Percentiles rank a stretch among this genome's conserved stretches.
phyloP scores from a whole-genome alignment of 2,888 invertebrate species.

The Ptychoptera contaminata region DNA sequence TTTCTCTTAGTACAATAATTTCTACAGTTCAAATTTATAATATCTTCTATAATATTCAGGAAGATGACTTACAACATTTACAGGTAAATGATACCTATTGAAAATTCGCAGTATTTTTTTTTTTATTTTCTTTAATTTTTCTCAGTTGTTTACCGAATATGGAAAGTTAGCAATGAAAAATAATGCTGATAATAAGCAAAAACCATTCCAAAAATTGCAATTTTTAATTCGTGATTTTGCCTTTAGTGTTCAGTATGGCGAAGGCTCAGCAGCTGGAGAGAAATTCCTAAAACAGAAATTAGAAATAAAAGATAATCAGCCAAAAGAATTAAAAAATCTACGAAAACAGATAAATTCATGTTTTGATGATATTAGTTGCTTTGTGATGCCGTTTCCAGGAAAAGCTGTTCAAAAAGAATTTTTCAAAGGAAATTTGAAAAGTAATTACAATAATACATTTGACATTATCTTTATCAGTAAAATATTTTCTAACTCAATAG shows the following conservation, averaged over 20 bases:
- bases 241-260: neutral
- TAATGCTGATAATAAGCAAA: neutral
- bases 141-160: neutral
- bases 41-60: constrained; percentile 1
- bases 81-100: neutral
- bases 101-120: neutral
- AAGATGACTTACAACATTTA: constrained; percentile 6
- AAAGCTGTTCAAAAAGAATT: neutral
- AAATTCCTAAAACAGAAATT: neutral
- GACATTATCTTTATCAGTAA: neutral
- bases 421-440: neutral
- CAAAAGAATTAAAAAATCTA: neutral
- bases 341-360: neutral
- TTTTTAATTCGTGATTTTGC: constrained; percentile 3
- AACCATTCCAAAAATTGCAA: constrained; percentile 4
- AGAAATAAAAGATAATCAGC: neutral
- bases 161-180: neutral
- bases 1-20: constrained; percentile 1
- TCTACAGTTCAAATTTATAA: constrained; percentile 3
- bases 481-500: neutral
- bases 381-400: neutral
- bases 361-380: neutral
- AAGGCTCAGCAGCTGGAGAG: neutral
- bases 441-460: neutral
- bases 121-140: neutral